phyloP scores from a whole-genome alignment of 2,113 vertebrate genomes.

The Accipiter cooperii region DNA sequence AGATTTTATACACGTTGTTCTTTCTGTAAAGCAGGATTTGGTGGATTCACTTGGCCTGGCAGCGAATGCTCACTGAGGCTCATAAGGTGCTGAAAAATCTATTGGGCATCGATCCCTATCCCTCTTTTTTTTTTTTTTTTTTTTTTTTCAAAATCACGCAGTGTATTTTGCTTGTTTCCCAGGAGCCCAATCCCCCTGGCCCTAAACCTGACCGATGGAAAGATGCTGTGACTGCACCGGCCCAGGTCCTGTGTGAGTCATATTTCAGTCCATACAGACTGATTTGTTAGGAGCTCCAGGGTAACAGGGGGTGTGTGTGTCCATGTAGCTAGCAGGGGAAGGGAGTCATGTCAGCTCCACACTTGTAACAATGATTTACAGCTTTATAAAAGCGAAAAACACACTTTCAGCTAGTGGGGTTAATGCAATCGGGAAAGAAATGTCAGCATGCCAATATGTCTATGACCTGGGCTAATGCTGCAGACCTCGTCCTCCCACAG shows the following conservation, averaged over 20 bases:
- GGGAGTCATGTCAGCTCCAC: neutral
- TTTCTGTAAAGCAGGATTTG: neutral
- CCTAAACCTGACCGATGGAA: neutral
- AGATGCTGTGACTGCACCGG: neutral
- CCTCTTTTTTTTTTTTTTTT: neutral
- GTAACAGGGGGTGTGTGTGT: accelerated
- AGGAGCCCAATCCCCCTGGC: neutral
- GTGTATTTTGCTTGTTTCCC: neutral
- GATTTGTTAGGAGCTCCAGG: neutral
- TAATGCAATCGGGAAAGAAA: neutral
- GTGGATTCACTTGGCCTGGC: neutral
- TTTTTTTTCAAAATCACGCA: neutral
- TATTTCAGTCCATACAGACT: accelerated
- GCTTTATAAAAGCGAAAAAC: neutral
- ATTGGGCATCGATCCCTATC: neutral
- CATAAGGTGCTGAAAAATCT: neutral
- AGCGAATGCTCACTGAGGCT: neutral
- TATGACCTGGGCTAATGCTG: neutral
- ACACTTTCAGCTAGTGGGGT: neutral
- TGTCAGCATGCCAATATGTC: neutral
- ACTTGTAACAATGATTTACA: neutral
- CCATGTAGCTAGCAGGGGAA: neutral
- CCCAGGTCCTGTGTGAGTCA: neutral
- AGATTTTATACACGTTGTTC: neutral
- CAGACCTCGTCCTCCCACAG: neutral